phyloP scores from a whole-genome alignment of 2,888 invertebrate genomes.

The Hemistola chrysoprasaria region DNA sequence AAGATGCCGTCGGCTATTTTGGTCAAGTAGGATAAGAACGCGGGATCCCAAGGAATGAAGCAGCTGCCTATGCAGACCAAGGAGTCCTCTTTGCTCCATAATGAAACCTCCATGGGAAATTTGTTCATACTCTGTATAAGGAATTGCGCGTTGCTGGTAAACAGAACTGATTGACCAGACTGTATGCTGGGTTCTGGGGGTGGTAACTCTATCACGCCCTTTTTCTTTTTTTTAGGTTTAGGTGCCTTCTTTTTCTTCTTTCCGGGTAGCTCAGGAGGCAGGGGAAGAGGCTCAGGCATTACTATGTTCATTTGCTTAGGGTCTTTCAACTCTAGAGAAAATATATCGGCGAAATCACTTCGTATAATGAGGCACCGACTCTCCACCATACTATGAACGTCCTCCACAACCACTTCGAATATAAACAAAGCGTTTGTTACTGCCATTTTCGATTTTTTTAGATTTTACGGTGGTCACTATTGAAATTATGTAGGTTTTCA shows the following conservation, averaged over 20 bases:
- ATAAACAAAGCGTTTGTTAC: constrained; percentile 67
- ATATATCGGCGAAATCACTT: constrained; percentile 70
- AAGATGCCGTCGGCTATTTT: constrained; percentile 45
- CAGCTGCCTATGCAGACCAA: constrained; percentile 58
- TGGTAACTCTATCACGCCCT: constrained; percentile 46
- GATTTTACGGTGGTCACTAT: constrained; percentile 15
- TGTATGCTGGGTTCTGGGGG: constrained; percentile 69
- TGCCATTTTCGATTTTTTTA: constrained; percentile 51
- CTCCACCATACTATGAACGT: constrained; percentile 55
- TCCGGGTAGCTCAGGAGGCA: constrained; percentile 62
- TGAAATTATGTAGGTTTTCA: no score
- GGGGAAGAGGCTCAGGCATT: constrained; percentile 68
- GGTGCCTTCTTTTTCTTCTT: constrained; percentile 55
- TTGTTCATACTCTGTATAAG: constrained; percentile 65
- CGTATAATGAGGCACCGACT: constrained; percentile 58
- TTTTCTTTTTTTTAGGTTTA: constrained; percentile 51
- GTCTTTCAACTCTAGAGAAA: constrained; percentile 70
- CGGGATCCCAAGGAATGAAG: constrained; percentile 63
- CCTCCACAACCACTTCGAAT: constrained; percentile 71
- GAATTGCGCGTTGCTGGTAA: constrained; percentile 63
- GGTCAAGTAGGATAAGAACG: constrained; percentile 54
- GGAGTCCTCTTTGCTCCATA: constrained; percentile 72
- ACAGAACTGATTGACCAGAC: constrained; percentile 70
- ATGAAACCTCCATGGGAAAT: constrained; percentile 57
- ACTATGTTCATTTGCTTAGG: constrained; percentile 72